A percentile compares a stretch with the other conserved stretches of the same genome.
phyloP scores from a whole-genome alignment of 2,888 invertebrate genomes.

The Auanema sp. region DNA sequence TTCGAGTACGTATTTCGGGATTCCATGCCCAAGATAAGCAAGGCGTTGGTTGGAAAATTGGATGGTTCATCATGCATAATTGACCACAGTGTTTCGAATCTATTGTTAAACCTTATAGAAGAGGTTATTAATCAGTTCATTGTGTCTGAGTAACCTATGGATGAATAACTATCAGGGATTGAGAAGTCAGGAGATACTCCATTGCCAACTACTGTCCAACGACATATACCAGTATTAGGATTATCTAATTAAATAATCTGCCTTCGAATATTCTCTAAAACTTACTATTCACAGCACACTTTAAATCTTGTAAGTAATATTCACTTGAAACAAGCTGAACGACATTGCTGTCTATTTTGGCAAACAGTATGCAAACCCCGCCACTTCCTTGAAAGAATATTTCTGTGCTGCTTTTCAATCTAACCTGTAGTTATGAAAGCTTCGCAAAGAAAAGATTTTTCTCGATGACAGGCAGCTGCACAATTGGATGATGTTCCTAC shows the following conservation, averaged over 20 bases:
- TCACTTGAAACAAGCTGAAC: slow-evolving; percentile 7
- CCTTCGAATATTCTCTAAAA: not conserved
- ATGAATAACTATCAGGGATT: slow-evolving; percentile 3
- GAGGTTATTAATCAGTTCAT: not conserved
- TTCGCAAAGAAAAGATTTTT: slow-evolving; percentile 15
- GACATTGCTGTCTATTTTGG: slow-evolving; percentile 9
- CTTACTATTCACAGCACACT: slow-evolving; percentile 11
- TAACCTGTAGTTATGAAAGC: slow-evolving; percentile 16
- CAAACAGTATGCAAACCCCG: slow-evolving; percentile 14
- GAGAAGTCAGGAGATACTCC: not conserved
- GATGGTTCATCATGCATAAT: slow-evolving; percentile 21
- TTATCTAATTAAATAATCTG: not conserved
- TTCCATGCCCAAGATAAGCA: slow-evolving; percentile 22
- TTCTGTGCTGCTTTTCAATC: no score
- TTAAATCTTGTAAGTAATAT: slow-evolving; percentile 19
- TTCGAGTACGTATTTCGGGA: slow-evolving; percentile 11
- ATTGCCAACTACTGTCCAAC: not conserved
- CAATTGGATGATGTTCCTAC: slow-evolving; percentile 18
- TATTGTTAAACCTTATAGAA: slow-evolving; percentile 13
- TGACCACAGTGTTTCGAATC: slow-evolving; percentile 18
- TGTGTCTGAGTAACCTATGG: not conserved
- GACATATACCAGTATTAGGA: not conserved
- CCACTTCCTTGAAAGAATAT: slow-evolving; percentile 11
- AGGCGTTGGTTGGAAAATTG: slow-evolving; percentile 15
- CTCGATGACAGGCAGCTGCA: slow-evolving; percentile 10